Evolutionary conservation across 2,888 invertebrate genomes (phyloP).

Genomic region (Brachyptera putata): DNA sequence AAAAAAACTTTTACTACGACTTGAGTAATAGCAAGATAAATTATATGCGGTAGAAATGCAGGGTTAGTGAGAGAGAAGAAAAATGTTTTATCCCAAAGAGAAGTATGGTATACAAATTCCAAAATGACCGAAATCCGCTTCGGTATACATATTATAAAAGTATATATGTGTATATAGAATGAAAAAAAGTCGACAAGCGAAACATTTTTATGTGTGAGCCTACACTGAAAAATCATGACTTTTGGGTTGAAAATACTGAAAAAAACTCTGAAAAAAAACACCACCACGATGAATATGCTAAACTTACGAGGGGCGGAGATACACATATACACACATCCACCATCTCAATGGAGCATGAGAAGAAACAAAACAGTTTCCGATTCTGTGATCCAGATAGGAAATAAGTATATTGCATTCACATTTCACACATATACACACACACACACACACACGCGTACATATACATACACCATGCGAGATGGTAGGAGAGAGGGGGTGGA

Average conservation of each 20-base stretch:
- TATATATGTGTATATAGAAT: no score
- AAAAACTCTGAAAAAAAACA: neutral
- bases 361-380: neutral
- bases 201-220: conserved; percentile 12
- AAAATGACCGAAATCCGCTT: conserved; percentile 7
- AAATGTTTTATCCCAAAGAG: neutral
- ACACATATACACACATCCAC: no score
- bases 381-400: neutral
- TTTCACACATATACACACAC: conserved; percentile 4
- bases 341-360: no score
- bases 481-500: no score
- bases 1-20: neutral
- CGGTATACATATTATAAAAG: neutral
- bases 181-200: conserved; percentile 7
- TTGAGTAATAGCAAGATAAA: conserved; percentile 2
- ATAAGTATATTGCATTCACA: conserved; percentile 12
- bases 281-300: conserved; percentile 9
- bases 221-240: conserved; percentile 8
- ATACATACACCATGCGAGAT: no score
- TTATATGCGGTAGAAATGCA: conserved; percentile 14
- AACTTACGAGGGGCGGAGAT: conserved; percentile 5
- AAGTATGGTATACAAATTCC: neutral
- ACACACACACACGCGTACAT: no score
- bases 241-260: neutral
- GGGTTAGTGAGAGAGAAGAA: neutral